Percentiles rank a stretch among this genome's conserved stretches.
Evolutionary conservation across 35 echinoderm and acorn worm species (phyloP).

Genomic region (Anneissia japonica): DNA sequence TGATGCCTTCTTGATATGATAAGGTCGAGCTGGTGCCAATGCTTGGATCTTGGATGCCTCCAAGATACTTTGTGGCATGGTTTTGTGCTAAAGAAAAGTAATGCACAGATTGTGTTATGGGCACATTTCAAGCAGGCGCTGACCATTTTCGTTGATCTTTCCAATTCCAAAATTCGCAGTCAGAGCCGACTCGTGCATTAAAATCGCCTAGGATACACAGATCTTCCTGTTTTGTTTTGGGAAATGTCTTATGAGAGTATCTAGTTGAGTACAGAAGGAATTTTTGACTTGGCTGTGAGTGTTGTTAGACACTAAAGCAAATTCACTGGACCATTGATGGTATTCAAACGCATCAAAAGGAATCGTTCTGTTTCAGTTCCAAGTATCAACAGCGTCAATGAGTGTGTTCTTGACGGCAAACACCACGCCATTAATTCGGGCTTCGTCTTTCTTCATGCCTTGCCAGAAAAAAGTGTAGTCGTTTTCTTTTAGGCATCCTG

Average conservation of each 20-base stretch:
- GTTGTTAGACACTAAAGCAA: too few species aligned
- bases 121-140: background rate
- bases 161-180: background rate
- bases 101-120: too few species aligned
- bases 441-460: too few species aligned
- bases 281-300: too few species aligned
- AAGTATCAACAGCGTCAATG: too few species aligned
- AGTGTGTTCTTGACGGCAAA: too few species aligned
- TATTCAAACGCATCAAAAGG: too few species aligned
- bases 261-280: background rate
- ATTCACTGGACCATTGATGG: too few species aligned
- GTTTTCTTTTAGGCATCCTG: too few species aligned
- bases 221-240: background rate
- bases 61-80: background rate
- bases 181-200: background rate
- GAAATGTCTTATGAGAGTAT: background rate
- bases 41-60: conserved; percentile 5
- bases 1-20: background rate
- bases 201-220: background rate
- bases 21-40: conserved; percentile 17
- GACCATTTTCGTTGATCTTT: conserved; percentile 5
- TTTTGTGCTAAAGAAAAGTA: background rate
- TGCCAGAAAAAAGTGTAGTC: too few species aligned
- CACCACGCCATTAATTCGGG: too few species aligned
- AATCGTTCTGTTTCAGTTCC: too few species aligned